These are phyloP conservation scores for Danionella dracula DNA, from an alignment of 2,797 vertebrate species.

Conservation along the genomic window DNA sequence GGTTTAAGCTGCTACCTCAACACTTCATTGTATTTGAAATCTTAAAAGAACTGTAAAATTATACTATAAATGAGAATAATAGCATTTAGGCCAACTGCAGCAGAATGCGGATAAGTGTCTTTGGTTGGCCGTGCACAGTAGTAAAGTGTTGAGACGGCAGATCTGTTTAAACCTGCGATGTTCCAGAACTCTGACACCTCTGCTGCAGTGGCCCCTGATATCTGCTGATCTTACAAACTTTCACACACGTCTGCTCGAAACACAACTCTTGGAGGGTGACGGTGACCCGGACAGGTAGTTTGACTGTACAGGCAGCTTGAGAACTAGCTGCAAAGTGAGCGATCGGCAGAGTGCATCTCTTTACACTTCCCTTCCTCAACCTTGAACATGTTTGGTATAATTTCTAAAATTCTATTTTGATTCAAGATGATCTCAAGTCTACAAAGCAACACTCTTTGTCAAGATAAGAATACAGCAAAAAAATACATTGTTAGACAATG, in stretches of 20 bases:
- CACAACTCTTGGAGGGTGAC: neutral
- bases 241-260: neutral
- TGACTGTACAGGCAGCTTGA: neutral
- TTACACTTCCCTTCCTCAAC: too few species aligned
- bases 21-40: too few species aligned
- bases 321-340: neutral
- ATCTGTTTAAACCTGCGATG: constrained; percentile 26
- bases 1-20: too few species aligned
- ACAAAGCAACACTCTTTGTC: too few species aligned
- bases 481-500: too few species aligned
- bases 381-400: too few species aligned
- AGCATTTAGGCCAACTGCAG: neutral
- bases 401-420: too few species aligned
- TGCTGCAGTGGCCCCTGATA: constrained; percentile 9
- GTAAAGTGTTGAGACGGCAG: constrained; percentile 42
- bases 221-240: constrained; percentile 21
- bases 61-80: too few species aligned
- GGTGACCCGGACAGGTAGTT: neutral
- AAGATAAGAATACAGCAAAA: too few species aligned
- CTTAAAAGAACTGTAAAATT: too few species aligned
- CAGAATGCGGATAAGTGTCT: neutral
- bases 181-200: constrained; percentile 19
- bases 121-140: constrained; percentile 4
- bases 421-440: too few species aligned
- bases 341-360: neutral